Percentiles rank a stretch among this genome's conserved stretches.
phyloP scores from a whole-genome alignment of 2,888 invertebrate genomes.

The Portevinia maculata region DNA sequence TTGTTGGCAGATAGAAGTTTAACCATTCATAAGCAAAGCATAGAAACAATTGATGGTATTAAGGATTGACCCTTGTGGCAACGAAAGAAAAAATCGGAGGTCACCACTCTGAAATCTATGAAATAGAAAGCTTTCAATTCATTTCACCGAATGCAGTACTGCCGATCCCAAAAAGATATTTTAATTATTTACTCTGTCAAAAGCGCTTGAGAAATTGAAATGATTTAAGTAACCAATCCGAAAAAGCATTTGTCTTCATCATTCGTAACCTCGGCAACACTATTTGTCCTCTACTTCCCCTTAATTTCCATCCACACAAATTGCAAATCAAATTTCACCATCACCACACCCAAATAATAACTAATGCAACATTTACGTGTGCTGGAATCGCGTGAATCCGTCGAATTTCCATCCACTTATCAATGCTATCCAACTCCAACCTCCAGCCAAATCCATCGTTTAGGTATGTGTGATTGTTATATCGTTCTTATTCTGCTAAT shows the following conservation, averaged over 20 bases:
- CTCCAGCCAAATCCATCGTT: slow-evolving; percentile 22
- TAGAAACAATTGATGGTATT: too few relatives aligned
- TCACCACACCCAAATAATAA: slow-evolving; percentile 41
- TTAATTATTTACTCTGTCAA: too few relatives aligned
- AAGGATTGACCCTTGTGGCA: too few relatives aligned
- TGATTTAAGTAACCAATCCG: too few relatives aligned
- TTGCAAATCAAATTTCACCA: slow-evolving; percentile 6
- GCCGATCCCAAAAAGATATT: too few relatives aligned
- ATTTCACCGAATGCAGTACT: too few relatives aligned
- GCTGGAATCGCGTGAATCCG: slow-evolving; percentile 22
- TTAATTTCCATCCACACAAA: slow-evolving; percentile 4
- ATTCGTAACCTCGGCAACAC: slow-evolving; percentile 22
- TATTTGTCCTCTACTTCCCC: not conserved
- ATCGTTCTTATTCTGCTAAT: slow-evolving; percentile 7
- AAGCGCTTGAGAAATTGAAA: too few relatives aligned
- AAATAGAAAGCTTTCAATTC: too few relatives aligned
- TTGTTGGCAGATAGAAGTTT: too few relatives aligned
- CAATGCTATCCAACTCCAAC: slow-evolving; percentile 4
- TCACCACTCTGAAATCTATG: too few relatives aligned
- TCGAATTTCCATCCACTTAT: slow-evolving; percentile 29
- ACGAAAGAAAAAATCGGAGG: too few relatives aligned
- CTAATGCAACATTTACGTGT: not conserved
- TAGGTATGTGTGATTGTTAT: slow-evolving; percentile 8
- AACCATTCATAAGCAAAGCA: too few relatives aligned
- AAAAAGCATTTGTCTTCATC: not conserved